These are phyloP conservation scores for Drosophila niveifrons DNA, from an alignment of 2,888 invertebrate species.

Conservation along the genomic window DNA sequence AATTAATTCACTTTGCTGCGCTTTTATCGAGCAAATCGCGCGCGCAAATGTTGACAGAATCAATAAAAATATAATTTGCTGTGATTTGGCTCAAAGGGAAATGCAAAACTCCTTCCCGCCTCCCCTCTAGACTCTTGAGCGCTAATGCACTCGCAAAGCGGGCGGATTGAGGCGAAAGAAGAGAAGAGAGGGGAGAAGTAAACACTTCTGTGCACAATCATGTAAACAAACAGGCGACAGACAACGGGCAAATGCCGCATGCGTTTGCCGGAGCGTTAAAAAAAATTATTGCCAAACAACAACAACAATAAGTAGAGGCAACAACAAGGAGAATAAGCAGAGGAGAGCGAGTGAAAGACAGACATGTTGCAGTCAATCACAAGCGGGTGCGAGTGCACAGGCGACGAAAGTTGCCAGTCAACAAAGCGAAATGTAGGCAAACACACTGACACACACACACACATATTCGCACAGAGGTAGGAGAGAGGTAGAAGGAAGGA, in stretches of 20 bases:
- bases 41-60: constrained; percentile 72
- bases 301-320: background rate
- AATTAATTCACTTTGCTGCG: constrained; percentile 75
- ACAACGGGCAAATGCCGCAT: constrained; percentile 62
- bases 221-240: constrained; percentile 71
- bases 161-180: background rate
- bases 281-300: constrained; percentile 68
- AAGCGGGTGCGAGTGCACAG: constrained; percentile 65
- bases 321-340: background rate
- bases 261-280: constrained; percentile 61
- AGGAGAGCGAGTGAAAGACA: constrained; percentile 20
- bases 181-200: constrained; percentile 30
- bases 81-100: constrained; percentile 72
- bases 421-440: constrained; percentile 81
- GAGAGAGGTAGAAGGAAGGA: constrained; percentile 15
- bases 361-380: constrained; percentile 80
- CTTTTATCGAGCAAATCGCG: constrained; percentile 73
- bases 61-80: constrained; percentile 80
- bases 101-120: constrained; percentile 41
- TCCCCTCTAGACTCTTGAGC: background rate
- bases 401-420: constrained; percentile 79
- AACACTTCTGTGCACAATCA: constrained; percentile 73
- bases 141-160: constrained; percentile 58
- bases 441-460: constrained; percentile 63
- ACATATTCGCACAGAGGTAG: constrained; percentile 18